These are phyloP conservation scores for Agrypnus murinus DNA, from an alignment of 2,888 invertebrate genomes.

Conservation along the genomic window DNA sequence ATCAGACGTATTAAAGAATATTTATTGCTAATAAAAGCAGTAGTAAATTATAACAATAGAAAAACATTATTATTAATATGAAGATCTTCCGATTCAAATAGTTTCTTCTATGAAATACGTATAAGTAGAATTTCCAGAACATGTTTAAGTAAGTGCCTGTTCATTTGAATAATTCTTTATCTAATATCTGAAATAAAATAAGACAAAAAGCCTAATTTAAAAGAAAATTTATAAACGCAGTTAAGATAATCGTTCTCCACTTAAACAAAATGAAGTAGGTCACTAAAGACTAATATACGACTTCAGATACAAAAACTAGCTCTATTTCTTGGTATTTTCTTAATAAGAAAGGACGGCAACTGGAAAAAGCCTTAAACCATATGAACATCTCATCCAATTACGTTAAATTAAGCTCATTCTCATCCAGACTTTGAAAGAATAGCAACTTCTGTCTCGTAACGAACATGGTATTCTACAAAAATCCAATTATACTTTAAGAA, in stretches of 20 bases:
- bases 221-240: conserved; percentile 23
- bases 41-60: conserved; percentile 6
- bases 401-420: conserved; percentile 45
- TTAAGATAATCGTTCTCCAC: conserved; percentile 33
- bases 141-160: neutral
- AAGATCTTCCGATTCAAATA: conserved; percentile 1
- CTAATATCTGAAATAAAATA: no score
- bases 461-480: conserved; percentile 12
- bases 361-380: conserved; percentile 36
- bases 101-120: neutral
- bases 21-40: conserved; percentile 22
- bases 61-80: conserved; percentile 23
- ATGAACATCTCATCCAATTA: conserved; percentile 47
- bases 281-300: conserved; percentile 20
- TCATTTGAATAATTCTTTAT: conserved; percentile 15
- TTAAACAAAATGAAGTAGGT: conserved; percentile 36
- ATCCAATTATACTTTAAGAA: conserved; percentile 35
- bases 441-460: conserved; percentile 17
- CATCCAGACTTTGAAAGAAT: conserved; percentile 40
- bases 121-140: neutral
- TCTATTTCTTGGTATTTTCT: conserved; percentile 25
- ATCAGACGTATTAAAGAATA: conserved; percentile 18
- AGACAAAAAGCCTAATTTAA: conserved; percentile 14
- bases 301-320: conserved; percentile 25
- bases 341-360: conserved; percentile 30